phyloP scores from a whole-genome alignment of 1,140 invertebrate species.

The Asbolus verrucosus region DNA sequence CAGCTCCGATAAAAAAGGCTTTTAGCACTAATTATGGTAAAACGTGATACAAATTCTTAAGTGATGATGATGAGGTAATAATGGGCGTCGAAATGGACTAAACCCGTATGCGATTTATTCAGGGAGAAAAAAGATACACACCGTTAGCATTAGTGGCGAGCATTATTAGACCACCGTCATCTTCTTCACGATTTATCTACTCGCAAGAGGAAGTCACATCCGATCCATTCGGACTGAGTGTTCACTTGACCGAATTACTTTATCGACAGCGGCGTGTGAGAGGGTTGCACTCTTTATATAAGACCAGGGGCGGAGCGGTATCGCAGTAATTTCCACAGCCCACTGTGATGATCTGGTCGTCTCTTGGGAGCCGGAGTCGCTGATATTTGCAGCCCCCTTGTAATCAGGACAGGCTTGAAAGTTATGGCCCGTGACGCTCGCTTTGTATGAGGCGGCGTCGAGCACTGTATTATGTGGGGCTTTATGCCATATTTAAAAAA shows the following conservation, averaged over 20 bases:
- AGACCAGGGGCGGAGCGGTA: conserved; percentile 30
- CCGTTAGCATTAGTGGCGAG: conserved; percentile 47
- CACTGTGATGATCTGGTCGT: conserved; percentile 50
- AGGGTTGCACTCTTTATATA: conserved; percentile 38
- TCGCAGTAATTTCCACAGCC: conserved; percentile 26
- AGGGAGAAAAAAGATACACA: conserved; percentile 41
- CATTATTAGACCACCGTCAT: conserved; percentile 45
- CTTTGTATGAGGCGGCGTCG: conserved; percentile 49
- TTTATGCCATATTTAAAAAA: conserved; percentile 55
- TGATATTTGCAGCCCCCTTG: conserved; percentile 65
- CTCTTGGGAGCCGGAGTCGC: conserved; percentile 61
- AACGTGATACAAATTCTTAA: conserved; percentile 30
- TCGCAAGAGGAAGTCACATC: conserved; percentile 2
- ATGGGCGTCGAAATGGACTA: conserved; percentile 14
- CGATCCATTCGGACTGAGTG: not conserved
- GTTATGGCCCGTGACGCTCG: conserved; percentile 64
- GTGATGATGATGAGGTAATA: conserved; percentile 23
- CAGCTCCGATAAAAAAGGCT: not conserved
- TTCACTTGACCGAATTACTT: conserved; percentile 1
- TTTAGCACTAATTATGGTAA: conserved; percentile 27
- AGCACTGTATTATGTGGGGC: conserved; percentile 60
- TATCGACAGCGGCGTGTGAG: not conserved
- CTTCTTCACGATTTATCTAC: too few species aligned
- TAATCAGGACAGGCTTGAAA: conserved; percentile 62
- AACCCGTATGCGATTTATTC: conserved; percentile 27